These are phyloP conservation scores for Tachina grossa DNA, from an alignment of 2,888 invertebrate genomes.

Conservation along the genomic window DNA sequence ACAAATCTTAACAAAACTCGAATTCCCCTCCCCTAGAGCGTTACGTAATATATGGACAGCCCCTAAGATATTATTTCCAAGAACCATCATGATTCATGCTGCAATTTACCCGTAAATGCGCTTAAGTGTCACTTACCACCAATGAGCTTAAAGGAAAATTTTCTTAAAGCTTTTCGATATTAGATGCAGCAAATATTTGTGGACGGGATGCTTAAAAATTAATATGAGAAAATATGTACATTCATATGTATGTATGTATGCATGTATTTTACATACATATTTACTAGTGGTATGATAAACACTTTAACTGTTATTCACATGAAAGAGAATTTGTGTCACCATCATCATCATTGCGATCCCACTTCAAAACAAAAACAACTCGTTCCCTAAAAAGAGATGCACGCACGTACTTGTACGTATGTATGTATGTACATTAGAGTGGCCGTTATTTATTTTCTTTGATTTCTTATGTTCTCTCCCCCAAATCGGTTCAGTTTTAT, in stretches of 20 bases:
- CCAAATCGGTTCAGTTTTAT: too few species aligned
- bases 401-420: constrained; percentile 9
- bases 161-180: constrained; percentile 33
- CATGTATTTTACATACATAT: too few species aligned
- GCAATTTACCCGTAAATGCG: constrained; percentile 57
- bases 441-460: too few species aligned
- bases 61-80: constrained; percentile 30
- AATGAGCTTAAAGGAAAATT: constrained; percentile 39
- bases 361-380: not conserved
- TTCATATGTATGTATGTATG: too few species aligned
- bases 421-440: too few species aligned
- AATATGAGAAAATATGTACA: constrained; percentile 20
- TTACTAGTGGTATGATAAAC: constrained; percentile 39
- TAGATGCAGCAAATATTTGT: constrained; percentile 27
- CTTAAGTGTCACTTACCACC: constrained; percentile 45
- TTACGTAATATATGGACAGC: too few species aligned
- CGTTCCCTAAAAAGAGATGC: not conserved
- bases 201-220: constrained; percentile 12
- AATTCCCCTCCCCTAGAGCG: too few species aligned
- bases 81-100: constrained; percentile 60
- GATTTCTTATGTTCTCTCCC: too few species aligned
- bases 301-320: constrained; percentile 55
- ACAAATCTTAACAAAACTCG: too few species aligned
- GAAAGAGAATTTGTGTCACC: constrained; percentile 71
- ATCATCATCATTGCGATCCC: constrained; percentile 51